Evolutionary conservation across 2,888 invertebrate genomes (phyloP), one percentile per base, ranked within the genome.

Genomic region (Himalopsyche japonica): DNA sequence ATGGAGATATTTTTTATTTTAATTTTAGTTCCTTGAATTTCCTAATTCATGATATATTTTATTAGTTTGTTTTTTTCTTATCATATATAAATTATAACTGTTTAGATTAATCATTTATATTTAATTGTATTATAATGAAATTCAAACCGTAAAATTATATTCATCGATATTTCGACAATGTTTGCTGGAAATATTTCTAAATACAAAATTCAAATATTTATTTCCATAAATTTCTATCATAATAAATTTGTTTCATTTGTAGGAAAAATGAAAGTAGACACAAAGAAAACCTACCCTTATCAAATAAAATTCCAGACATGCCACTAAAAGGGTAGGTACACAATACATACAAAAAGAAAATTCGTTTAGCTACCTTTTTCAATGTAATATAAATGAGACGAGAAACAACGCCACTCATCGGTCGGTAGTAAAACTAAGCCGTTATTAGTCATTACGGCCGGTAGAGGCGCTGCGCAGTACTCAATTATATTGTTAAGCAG

Each of bases 401-500:
- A 24, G 24, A 57, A 57, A 57, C 18, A 80, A 80, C 86, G 85
- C 80, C 86, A 64, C 86, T 64, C 85, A 57, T 78, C 86, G 86
- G 84, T 20, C 83, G 70, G 82, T 86, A 86, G 86, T 6, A 34
- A 43, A 85, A 86, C 85, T 86, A 86, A 24, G 27, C n/a, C 48
- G 27, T 49, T 79, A 32, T 64, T 81, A 30, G 47, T 82, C 70
- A 76, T 37, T 49, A 18, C 78, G 10, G 83, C 78, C 86, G 81
- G 78, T 76, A 86, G 86, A 79, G 80, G 82, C 37, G 70, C 57
- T 57, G 24, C 57, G 20, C 7, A 32, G 47, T 49, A 43, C 20
- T 18, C 24, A 57, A 57, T 57, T 57, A 57, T 20, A 24, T 24
- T 20, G 20, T 57, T 10, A 1, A 20, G 20, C 1, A 10, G 8